Evolutionary conservation across 23 tunicate genomes (phyloP), one percentile per base, ranked within the genome.

Genomic region (Trididemnum miniatum): DNA sequence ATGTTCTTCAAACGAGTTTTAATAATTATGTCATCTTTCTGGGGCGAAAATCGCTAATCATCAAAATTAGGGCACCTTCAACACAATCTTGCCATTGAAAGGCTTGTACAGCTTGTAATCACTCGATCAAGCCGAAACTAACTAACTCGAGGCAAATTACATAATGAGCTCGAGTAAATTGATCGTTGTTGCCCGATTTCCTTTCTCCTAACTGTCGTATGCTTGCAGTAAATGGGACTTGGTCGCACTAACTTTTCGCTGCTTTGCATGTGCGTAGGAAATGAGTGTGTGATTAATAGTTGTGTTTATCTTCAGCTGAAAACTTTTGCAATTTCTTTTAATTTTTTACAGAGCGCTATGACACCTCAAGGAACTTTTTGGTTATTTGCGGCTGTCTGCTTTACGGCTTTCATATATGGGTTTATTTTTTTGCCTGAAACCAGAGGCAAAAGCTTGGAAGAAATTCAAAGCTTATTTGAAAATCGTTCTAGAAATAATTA

Each of bases 311-410:
- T 62, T 62, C 67, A 12, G n/a, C 3, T 3, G 15, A 22, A 20
- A 24, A 62, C n/a, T 62, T 3, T 62, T 62, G 67, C 3, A 3
- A 12, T 24, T 22, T 62, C 67, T 20, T 62, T 31, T 67, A 33
- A 4, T 7, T 62, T 62, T 20, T 52, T 54, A 2, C 72, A 87
- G 97, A 34, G 31, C 15, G 83, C 79, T 1, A 69, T 87, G 67
- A 87, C 97, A 27, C 62, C 80, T 0, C 87, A 87, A 78, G 97
- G 92, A 9, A 79, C 97, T 7, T 92, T 78, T 35, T 84, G 97
- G 92, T 44, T 92, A 25, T 92, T 92, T 60, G 79, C 77, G 1
- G 97, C 83, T 33, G 78, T 92, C 0, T 87, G 92, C 51, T 1
- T 82, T 7, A 3, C 82, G 9, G 37, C 84, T 18, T 24, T 92